Evolutionary conservation across 2,797 vertebrate genomes (phyloP).

Genomic region (Petrocephalus schoutedeni): DNA sequence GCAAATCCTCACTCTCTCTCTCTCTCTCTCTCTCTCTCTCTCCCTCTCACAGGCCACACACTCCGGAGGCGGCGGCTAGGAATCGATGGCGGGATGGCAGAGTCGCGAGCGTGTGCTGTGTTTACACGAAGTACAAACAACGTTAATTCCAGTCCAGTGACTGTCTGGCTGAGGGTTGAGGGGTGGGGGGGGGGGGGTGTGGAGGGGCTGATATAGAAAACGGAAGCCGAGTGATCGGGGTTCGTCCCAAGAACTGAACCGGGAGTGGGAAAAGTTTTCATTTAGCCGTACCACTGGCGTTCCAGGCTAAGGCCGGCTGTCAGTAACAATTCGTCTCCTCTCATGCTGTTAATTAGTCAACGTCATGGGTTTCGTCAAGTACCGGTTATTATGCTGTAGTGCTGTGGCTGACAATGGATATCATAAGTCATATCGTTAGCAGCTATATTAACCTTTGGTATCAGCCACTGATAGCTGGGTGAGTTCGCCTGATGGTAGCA

Average conservation of each 20-base stretch:
- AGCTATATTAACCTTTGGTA: slow-evolving; percentile 18
- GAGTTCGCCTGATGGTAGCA: neutral
- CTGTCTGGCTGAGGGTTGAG: slow-evolving; percentile 48
- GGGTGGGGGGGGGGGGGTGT: slow-evolving; percentile 38
- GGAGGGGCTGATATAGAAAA: slow-evolving; percentile 54
- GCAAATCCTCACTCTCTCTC: slow-evolving; percentile 74
- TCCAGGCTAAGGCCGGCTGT: slow-evolving; percentile 33
- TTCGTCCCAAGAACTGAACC: slow-evolving; percentile 47
- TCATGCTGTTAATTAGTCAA: neutral
- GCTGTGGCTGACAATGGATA: slow-evolving; percentile 23
- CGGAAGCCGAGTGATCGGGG: slow-evolving; percentile 56
- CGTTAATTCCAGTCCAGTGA: slow-evolving; percentile 81
- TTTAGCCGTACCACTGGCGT: slow-evolving; percentile 40
- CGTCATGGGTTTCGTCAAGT: neutral
- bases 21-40: slow-evolving; percentile 52
- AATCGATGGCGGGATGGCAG: slow-evolving; percentile 76
- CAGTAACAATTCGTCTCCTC: slow-evolving; percentile 27
- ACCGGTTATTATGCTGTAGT: slow-evolving; percentile 22
- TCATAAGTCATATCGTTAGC: neutral
- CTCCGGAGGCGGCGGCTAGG: slow-evolving; percentile 66
- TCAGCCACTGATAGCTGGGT: neutral
- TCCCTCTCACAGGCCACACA: slow-evolving; percentile 57
- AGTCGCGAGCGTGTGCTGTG: slow-evolving; percentile 75
- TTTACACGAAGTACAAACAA: slow-evolving; percentile 87
- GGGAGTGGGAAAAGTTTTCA: slow-evolving; percentile 44